These are phyloP conservation scores for Gasterosteus aculeatus DNA, from an alignment of 2,113 vertebrate species.

Conservation along the genomic window DNA sequence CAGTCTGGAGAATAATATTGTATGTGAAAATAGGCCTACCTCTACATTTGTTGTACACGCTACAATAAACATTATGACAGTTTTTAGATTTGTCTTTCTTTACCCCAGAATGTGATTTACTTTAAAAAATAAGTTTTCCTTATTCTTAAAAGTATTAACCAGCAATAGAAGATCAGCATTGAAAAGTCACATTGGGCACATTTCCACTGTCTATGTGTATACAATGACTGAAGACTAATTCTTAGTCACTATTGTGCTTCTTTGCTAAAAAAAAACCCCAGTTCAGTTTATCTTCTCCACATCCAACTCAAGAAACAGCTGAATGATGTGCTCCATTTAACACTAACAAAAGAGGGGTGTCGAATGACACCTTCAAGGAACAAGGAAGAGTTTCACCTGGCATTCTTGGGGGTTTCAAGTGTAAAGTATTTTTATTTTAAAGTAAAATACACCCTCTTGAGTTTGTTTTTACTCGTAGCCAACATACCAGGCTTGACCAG, in stretches of 20 bases:
- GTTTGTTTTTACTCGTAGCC: neutral
- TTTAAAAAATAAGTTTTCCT: neutral
- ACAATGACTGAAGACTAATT: neutral
- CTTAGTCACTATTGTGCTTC: neutral
- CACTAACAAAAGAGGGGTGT: neutral
- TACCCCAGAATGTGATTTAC: neutral
- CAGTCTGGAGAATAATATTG: neutral
- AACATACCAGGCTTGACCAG: neutral
- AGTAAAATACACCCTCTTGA: neutral
- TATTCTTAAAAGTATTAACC: neutral
- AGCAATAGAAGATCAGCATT: neutral
- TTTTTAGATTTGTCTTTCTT: neutral
- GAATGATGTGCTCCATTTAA: neutral
- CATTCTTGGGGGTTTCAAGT: neutral
- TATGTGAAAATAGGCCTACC: neutral
- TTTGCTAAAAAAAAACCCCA: neutral
- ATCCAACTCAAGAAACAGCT: neutral
- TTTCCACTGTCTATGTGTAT: neutral
- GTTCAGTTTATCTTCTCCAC: neutral
- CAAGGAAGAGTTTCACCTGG: slow-evolving; percentile 29
- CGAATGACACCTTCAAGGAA: slow-evolving; percentile 35
- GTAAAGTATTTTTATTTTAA: slow-evolving; percentile 3
- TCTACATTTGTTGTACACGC: neutral
- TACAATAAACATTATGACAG: neutral
- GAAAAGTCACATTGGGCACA: neutral